Evolutionary conservation across 1,140 invertebrate species (phyloP).

Genomic region (Eumeta japonica): DNA sequence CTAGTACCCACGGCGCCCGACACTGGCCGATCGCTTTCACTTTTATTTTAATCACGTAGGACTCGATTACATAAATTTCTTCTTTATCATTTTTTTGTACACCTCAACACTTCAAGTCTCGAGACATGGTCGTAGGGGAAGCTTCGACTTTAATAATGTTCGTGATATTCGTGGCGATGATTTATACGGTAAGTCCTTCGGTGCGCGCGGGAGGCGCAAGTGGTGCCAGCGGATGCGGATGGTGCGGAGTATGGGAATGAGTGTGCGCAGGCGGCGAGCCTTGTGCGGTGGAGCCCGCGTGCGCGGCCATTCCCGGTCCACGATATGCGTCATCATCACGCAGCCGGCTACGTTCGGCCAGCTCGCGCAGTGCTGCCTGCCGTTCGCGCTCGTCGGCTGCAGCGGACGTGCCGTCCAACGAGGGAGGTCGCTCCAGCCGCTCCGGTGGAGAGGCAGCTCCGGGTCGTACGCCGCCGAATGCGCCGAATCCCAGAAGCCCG

Average conservation of each 20-base stretch:
- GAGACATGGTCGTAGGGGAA: too few species aligned
- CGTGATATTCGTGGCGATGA: too few species aligned
- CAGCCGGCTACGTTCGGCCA: slow-evolving; percentile 41
- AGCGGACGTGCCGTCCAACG: slow-evolving; percentile 35
- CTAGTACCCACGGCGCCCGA: slow-evolving; percentile 19
- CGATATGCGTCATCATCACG: slow-evolving; percentile 52
- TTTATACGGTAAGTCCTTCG: slow-evolving; percentile 42
- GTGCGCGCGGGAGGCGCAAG: slow-evolving; percentile 43
- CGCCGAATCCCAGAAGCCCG: slow-evolving; percentile 59
- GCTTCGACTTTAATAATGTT: too few species aligned
- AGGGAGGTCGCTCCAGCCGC: slow-evolving; percentile 46
- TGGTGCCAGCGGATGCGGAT: slow-evolving; percentile 34
- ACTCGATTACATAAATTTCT: too few species aligned
- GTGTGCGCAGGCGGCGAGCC: slow-evolving; percentile 49
- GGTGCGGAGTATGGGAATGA: too few species aligned
- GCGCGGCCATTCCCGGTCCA: slow-evolving; percentile 22
- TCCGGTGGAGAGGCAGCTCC: slow-evolving; percentile 49
- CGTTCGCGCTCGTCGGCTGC: slow-evolving; percentile 36
- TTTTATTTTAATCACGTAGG: too few species aligned
- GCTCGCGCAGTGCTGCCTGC: slow-evolving; percentile 44
- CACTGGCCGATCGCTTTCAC: too few species aligned
- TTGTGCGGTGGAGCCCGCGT: slow-evolving; percentile 41
- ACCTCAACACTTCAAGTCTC: too few species aligned
- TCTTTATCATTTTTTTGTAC: too few species aligned
- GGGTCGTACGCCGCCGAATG: slow-evolving; percentile 44